Base-by-base conservation (phyloP, 1,140 invertebrate genomes). In the Saccostrea glomerata region DNA sequence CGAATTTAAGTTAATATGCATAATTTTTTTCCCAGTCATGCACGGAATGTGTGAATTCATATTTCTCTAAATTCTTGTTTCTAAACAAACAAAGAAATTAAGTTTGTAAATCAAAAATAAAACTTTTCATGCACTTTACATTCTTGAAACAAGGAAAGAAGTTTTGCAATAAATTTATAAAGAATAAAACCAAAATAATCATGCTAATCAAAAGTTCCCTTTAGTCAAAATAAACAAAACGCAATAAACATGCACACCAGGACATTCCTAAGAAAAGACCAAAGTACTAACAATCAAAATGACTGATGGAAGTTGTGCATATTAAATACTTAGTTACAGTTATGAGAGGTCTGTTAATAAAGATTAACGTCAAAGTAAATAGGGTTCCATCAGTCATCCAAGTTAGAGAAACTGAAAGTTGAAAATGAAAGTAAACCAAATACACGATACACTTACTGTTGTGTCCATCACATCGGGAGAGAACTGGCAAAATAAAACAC, bases 401-500 rank as follows among this genome's bases (percentile, higher is more conserved):
- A 15, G 25, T 25, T 77, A 30, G 30, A 30, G 70, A 77, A 77
- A 87, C 55, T 66, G 47, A 82, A 82, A 58, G 17, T 66, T 9
- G 17, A 87, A 63, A 82, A 82, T 55, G 82, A 82, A 87, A 56
- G 25, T 63, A n/a, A 15, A 86, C 83, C 86, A 83, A 73, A 30
- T 30, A 30, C 25, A 77, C 70, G 25, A 30, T 23, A 77, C 54
- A 87, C 86, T 87, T 87, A 87, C 86, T 60, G 77, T 87, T 15
- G 86, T 87, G 36, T 87, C 86, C 86, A 87, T 87, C 36, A 82
- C 86, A 83, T 87, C 86, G 55, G 82, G 77, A 54, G 86, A 87
- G 30, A 83, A 87, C 86, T 87, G 86, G 82, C 36, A 87, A 87
- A 87, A 54, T 84, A 84, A 84, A 84, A 55, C 20, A 84, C 23